These are phyloP conservation scores for Alosa alosa DNA, from an alignment of 2,113 vertebrate species.

Conservation along the genomic window DNA sequence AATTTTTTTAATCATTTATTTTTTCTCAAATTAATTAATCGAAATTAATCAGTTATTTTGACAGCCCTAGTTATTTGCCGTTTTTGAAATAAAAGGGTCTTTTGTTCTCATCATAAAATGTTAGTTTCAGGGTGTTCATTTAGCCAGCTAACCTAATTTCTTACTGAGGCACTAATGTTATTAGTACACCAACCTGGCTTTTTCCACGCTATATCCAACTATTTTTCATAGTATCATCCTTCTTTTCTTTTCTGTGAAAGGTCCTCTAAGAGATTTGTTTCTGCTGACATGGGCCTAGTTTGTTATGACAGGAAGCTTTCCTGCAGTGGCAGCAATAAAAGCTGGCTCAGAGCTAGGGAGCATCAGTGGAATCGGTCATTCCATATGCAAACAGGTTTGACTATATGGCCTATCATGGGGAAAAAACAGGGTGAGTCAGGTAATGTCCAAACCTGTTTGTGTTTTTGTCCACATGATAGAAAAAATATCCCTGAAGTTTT, in stretches of 20 bases:
- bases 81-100: not conserved
- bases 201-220: not conserved
- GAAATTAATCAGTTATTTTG: no score
- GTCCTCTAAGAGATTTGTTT: slow-evolving; percentile 25
- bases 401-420: not conserved
- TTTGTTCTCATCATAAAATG: not conserved
- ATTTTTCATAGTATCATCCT: not conserved
- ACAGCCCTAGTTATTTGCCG: no score
- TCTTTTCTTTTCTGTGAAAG: not conserved
- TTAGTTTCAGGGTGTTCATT: not conserved
- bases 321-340: slow-evolving; percentile 32
- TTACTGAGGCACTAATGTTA: not conserved
- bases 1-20: no score
- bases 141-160: no score
- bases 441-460: no score
- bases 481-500: not conserved
- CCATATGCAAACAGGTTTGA: slow-evolving; percentile 5
- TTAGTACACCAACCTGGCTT: not conserved
- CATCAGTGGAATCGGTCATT: not conserved
- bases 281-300: slow-evolving; percentile 46
- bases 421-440: no score
- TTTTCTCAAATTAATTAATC: no score
- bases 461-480: no score
- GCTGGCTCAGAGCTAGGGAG: not conserved
- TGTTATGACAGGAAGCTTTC: slow-evolving; percentile 41